A percentile compares a stretch with the other conserved stretches of the same genome.
phyloP scores from a whole-genome alignment of 2,888 invertebrate species.

The Chalcosyrphus nemorum region DNA sequence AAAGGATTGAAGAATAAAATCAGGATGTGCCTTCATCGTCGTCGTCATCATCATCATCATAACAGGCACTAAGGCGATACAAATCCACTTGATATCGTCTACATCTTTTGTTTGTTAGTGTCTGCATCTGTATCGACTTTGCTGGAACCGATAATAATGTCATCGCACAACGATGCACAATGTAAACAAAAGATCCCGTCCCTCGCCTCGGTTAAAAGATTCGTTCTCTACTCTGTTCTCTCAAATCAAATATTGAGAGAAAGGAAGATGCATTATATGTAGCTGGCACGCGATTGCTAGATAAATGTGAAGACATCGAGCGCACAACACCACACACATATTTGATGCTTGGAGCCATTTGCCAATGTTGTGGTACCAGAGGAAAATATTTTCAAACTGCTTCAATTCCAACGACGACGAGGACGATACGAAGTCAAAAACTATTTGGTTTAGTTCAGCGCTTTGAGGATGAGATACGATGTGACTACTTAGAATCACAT shows the following conservation, averaged over 20 bases:
- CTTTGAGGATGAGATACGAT: background rate
- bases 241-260: background rate
- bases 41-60: conserved; percentile 21
- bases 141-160: background rate
- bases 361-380: background rate
- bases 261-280: background rate
- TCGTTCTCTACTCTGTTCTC: background rate
- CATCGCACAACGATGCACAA: background rate
- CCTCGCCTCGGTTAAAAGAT: background rate
- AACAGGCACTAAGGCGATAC: conserved; percentile 23
- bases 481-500: background rate
- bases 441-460: background rate
- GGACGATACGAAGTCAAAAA: background rate
- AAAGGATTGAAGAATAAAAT: conserved; percentile 31
- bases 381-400: background rate
- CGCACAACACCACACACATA: background rate
- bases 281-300: background rate
- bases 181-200: background rate
- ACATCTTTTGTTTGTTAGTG: conserved; percentile 17
- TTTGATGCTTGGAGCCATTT: background rate
- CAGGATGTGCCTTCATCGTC: conserved; percentile 12
- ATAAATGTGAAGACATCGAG: background rate
- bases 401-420: background rate
- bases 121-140: background rate
- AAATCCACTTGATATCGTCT: conserved; percentile 30